Conservation (phyloP, 1,140 invertebrate genomes). For the Cotesia glomerata region DNA sequence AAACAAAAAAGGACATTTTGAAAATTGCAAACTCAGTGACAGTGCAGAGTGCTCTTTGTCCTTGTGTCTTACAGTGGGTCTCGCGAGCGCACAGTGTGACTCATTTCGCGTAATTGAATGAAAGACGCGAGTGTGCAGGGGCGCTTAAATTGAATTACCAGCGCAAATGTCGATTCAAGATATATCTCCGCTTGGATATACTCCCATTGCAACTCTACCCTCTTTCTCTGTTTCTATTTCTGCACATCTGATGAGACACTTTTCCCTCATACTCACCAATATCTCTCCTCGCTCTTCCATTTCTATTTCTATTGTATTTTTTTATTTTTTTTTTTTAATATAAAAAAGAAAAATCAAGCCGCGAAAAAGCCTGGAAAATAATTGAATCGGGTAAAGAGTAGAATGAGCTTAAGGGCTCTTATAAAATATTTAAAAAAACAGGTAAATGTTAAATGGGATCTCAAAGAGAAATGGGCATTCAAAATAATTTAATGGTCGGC, state of each 20-base stretch:
- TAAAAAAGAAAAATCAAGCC: background rate
- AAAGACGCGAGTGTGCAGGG: conserved; percentile 55
- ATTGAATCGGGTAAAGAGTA: background rate
- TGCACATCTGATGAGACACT: no score
- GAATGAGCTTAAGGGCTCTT: background rate
- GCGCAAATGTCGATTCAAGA: conserved; percentile 62
- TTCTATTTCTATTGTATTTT: background rate
- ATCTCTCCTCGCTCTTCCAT: background rate
- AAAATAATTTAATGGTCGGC: background rate
- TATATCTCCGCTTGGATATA: conserved; percentile 34
- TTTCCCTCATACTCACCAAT: background rate
- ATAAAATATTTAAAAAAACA: background rate
- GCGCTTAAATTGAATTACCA: conserved; percentile 57
- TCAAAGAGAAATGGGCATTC: background rate
- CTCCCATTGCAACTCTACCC: conserved; percentile 9
- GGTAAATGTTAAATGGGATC: background rate
- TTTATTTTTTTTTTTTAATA: background rate
- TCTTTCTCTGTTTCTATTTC: conserved; percentile 1
- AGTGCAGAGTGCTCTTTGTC: background rate
- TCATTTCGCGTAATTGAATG: conserved; percentile 57
- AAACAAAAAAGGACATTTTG: no score
- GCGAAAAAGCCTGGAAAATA: background rate
- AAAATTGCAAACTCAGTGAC: background rate
- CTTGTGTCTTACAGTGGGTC: conserved; percentile 9
- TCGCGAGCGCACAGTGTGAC: conserved; percentile 49